Conservation (phyloP, 2,888 invertebrate species). For the Agrotis ipsilon region DNA sequence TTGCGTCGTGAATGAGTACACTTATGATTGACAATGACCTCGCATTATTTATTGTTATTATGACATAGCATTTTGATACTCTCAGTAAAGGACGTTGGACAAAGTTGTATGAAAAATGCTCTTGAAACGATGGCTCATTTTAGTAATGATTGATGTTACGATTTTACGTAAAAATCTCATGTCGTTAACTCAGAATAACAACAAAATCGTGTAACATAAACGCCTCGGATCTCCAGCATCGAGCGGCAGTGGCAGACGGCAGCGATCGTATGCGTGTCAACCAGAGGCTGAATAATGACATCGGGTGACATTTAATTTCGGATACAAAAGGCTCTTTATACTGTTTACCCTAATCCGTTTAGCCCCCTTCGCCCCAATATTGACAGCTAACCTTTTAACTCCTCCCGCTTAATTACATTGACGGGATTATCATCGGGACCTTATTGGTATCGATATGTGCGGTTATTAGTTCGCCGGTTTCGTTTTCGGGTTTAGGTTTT, state of each 20-base stretch:
- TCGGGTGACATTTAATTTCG: constrained; percentile 89
- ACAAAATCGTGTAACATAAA: constrained; percentile 69
- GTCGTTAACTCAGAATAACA: background rate
- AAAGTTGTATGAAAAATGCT: background rate
- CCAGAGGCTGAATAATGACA: constrained; percentile 87
- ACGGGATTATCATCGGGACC: constrained; percentile 66
- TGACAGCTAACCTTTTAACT: constrained; percentile 80
- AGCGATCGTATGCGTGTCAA: constrained; percentile 84
- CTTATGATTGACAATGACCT: constrained; percentile 31
- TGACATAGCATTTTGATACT: constrained; percentile 1
- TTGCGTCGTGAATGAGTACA: constrained; percentile 12
- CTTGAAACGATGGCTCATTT: no score
- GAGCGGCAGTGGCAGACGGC: constrained; percentile 73
- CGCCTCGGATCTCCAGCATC: constrained; percentile 67
- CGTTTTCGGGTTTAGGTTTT: constrained; percentile 37
- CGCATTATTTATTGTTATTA: constrained; percentile 24
- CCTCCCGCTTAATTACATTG: constrained; percentile 76
- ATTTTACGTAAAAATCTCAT: background rate
- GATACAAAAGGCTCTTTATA: constrained; percentile 90
- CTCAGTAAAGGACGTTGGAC: constrained; percentile 4
- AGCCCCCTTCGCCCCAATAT: constrained; percentile 75
- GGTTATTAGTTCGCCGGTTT: constrained; percentile 56
- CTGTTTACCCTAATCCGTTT: constrained; percentile 89
- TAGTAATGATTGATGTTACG: no score
- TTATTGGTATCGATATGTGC: constrained; percentile 54